Evolutionary conservation across 2,113 vertebrate genomes (phyloP).

Genomic region (Gulo gulo): DNA sequence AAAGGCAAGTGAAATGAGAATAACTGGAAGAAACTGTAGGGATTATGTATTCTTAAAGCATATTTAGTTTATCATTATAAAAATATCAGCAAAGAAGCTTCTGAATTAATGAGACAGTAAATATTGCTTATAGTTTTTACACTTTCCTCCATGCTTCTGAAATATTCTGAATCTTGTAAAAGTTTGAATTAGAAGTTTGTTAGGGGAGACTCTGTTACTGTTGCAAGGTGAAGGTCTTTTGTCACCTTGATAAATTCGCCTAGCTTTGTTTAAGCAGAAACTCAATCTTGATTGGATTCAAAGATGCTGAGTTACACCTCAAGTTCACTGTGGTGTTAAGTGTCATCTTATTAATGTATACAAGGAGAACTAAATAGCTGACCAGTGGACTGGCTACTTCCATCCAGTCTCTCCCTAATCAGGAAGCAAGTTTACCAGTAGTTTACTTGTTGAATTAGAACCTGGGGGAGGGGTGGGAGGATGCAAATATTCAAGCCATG

Average conservation of each 20-base stretch:
- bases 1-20: constrained; percentile 25
- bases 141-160: neutral
- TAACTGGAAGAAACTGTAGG: constrained; percentile 5
- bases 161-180: neutral
- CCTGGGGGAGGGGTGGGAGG: neutral
- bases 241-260: neutral
- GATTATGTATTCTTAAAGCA: constrained; percentile 11
- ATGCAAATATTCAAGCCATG: neutral
- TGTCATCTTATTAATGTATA: neutral
- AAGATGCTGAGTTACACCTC: neutral
- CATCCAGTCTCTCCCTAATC: neutral
- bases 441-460: neutral
- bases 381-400: neutral
- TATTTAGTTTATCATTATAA: constrained; percentile 11
- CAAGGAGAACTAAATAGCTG: neutral
- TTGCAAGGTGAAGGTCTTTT: neutral
- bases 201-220: neutral
- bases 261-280: neutral
- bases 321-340: neutral
- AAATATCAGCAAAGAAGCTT: constrained; percentile 12
- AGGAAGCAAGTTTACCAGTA: neutral
- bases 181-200: neutral
- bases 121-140: neutral
- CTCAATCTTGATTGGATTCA: constrained; percentile 8
- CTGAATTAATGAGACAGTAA: constrained; percentile 24